A percentile compares a stretch with the other conserved stretches of the same genome.
phyloP scores from a whole-genome alignment of 2,888 invertebrate genomes.

The Microlaimidae sp. region DNA sequence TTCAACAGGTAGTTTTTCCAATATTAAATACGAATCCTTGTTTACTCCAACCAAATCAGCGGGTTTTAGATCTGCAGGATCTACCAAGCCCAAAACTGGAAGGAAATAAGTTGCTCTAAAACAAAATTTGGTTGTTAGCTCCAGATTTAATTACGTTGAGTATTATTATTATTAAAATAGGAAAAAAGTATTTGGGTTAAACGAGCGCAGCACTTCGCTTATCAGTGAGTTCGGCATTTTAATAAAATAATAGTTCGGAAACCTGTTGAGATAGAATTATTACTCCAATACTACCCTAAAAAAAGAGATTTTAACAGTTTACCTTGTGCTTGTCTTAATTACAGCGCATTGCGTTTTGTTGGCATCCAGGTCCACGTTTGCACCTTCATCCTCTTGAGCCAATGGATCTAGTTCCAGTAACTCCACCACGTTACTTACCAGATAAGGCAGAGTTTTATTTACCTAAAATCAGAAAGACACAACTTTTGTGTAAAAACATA shows the following conservation, averaged over 20 bases:
- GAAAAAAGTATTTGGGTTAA: background rate
- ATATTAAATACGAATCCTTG: constrained; percentile 82
- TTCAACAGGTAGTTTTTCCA: constrained; percentile 55
- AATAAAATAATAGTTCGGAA: too few species aligned
- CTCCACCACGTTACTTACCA: constrained; percentile 98
- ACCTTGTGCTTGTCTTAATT: constrained; percentile 96
- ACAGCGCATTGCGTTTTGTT: constrained; percentile 99
- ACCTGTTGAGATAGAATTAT: too few species aligned
- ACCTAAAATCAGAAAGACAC: too few species aligned
- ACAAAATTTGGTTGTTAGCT: too few species aligned
- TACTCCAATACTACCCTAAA: too few species aligned
- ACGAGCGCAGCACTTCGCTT: background rate
- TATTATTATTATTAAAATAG: background rate
- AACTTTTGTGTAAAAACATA: too few species aligned
- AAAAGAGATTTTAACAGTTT: too few species aligned
- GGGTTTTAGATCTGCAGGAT: constrained; percentile 89
- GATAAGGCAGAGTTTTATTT: constrained; percentile 92
- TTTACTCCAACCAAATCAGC: constrained; percentile 56
- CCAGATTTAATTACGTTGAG: constrained; percentile 13
- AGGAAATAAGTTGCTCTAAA: constrained; percentile 88
- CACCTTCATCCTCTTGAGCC: constrained; percentile 74
- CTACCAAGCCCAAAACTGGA: constrained; percentile 93
- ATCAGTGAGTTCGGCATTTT: too few species aligned
- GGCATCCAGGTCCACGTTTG: constrained; percentile 92
- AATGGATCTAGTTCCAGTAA: constrained; percentile 85